Percentiles rank a stretch among this genome's conserved stretches.
These are phyloP conservation scores for Pipistrellus kuhlii DNA, from an alignment of 2,797 vertebrate species.

Conservation along the genomic window DNA sequence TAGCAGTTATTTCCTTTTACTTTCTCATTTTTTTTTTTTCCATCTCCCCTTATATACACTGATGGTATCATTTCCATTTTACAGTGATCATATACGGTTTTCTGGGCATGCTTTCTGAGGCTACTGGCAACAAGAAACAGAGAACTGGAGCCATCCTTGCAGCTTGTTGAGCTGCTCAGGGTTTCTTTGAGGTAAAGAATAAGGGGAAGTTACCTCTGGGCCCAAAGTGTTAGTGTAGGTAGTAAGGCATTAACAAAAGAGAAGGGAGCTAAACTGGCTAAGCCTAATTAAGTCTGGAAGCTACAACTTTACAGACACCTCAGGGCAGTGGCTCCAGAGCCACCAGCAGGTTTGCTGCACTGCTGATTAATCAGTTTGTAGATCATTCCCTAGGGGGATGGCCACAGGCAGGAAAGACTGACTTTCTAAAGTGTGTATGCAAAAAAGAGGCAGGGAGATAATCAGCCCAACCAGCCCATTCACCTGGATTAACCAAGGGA, in stretches of 20 bases:
- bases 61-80: background rate
- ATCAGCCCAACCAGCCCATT: too few species aligned
- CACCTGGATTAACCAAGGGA: background rate
- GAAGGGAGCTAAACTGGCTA: background rate
- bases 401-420: background rate
- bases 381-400: too few species aligned
- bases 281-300: background rate
- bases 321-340: too few species aligned
- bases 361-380: too few species aligned
- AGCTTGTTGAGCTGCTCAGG: background rate
- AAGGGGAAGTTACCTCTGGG: background rate
- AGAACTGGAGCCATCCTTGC: background rate
- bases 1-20: background rate
- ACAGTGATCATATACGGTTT: background rate
- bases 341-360: too few species aligned
- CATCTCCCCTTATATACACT: background rate
- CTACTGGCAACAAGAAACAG: background rate
- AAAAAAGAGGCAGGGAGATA: too few species aligned
- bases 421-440: background rate
- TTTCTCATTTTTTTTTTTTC: background rate
- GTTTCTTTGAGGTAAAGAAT: background rate
- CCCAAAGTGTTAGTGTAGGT: background rate
- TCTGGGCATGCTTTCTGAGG: background rate
- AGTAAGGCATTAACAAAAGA: background rate
- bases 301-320: background rate